A percentile compares a stretch with the other conserved stretches of the same genome.
Conservation (phyloP, 2,797 vertebrate species). For the Chrysocyon brachyurus region DNA sequence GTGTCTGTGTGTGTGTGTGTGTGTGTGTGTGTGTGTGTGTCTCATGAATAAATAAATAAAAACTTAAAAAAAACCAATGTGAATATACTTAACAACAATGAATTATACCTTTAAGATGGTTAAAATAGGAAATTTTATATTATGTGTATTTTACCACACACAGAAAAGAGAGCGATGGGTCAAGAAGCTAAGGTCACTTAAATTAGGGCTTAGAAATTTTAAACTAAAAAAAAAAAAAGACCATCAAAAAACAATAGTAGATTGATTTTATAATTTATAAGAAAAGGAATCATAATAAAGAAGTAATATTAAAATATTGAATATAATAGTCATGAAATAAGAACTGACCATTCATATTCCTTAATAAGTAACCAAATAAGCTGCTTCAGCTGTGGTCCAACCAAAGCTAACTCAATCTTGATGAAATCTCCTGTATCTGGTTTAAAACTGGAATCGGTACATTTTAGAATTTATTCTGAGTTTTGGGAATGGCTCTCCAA, state of each 20-base stretch:
- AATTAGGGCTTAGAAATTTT: constrained; percentile 2
- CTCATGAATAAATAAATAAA: too few species aligned
- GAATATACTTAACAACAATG: not conserved
- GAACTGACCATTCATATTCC: not conserved
- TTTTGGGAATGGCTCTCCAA: constrained; percentile 17
- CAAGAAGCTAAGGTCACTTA: not conserved
- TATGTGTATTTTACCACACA: not conserved
- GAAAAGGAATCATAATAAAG: constrained; percentile 46
- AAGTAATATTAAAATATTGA: constrained; percentile 1
- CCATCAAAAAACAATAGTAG: not conserved
- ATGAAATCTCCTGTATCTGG: not conserved
- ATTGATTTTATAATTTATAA: constrained; percentile 45
- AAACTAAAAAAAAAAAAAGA: not conserved
- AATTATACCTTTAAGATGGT: not conserved
- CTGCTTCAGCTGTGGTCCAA: not conserved
- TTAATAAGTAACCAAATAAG: not conserved
- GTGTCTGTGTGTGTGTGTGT: too few species aligned
- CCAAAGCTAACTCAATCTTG: not conserved
- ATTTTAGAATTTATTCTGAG: constrained; percentile 10
- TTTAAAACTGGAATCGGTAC: constrained; percentile 18
- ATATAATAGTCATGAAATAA: not conserved
- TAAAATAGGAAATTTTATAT: not conserved
- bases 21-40: too few species aligned
- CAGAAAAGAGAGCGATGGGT: not conserved
- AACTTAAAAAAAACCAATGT: too few species aligned